Evolutionary conservation across 2,113 vertebrate genomes (phyloP), one percentile per base, ranked within the genome.

Genomic region (Saguinus midas): DNA sequence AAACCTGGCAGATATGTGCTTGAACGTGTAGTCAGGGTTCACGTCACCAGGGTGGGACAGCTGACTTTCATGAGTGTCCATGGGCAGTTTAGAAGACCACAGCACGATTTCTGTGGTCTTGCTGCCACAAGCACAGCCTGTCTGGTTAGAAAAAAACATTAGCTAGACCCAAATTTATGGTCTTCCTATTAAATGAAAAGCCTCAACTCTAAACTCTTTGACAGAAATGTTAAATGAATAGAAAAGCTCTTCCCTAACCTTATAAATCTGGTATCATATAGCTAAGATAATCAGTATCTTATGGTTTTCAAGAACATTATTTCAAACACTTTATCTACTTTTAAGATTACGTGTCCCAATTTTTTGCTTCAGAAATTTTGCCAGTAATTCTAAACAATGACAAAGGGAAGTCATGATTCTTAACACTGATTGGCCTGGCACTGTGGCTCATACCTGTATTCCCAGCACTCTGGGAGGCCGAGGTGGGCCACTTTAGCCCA

Each of bases 351-450:
- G 32, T 73, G 37, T 75, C 21, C 61, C 55, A n/a, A 16, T 29
- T 37, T 94, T 90, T 68, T 96, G 86, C 64, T 87, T 79, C 35
- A 93, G 76, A 73, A 87, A 58, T 72, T 57, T 40, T 64, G 27
- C 12, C 2, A n/a, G 83, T 75, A 12, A 70, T 29, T 52, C 68
- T 88, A 37, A 75, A 94, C 43, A 66, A 0, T 45, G 61, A 87
- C 75, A 83, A 76, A 79, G 18, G 45, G 45, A 94, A 45, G 29
- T 48, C 57, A 83, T 81, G 57, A 82, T 64, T 64, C 61, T 52
- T 14, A 61, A 81, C 13, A 75, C 5, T 29, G 75, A 25, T 18
- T 32, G 61, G 61, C 61, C 61, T 14, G 61, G 61, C 32, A 6
- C 8, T 32, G 66, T 18, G 66, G 66, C 66, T 68, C 32, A 68